Evolutionary conservation across 2,888 invertebrate genomes (phyloP), one percentile per base, ranked within the genome.

Genomic region (Mythimna impura): DNA sequence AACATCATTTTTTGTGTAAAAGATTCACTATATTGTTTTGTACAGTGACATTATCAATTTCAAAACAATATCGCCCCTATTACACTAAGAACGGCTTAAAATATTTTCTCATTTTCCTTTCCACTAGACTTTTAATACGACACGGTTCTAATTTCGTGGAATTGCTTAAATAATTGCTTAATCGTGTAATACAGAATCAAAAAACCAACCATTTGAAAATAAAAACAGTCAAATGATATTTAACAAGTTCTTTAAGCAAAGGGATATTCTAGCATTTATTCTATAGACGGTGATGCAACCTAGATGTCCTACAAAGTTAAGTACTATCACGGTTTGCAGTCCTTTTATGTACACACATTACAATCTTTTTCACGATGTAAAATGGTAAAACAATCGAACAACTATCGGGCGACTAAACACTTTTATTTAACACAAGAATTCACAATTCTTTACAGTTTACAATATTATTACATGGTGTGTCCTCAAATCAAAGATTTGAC

Each of bases 11-110:
- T 78, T 89, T 89, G 93, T 94, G 94, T 93, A 95, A 94, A 94
- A 93, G 91, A 92, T 90, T 92, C 92, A 94, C 94, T 95, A 93
- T 95, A 95, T 95, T 95, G 95, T 94, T 94, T 94, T 94, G 94
- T 92, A 93, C 91, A 93, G 81, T 87, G 89, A 85, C 89, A 89
- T 86, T 88, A 89, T 89, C 81, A 92, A 91, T 91, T 92, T 92
- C 93, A 95, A 95, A 94, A 95, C 95, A 95, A 95, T 94, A 94
- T 93, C 87, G 93, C 86, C 89, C 88, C 87, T 74, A 84, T 92
- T 93, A 93, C 93, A 94, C 91, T 72, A 74, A 71, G 78, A 85
- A 87, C 89, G 82, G 89, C 92, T 93, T 93, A 91, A 91, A 91
- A 89, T 92, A 91, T 86, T 87, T 84, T 86, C 87, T 86, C 88